Conservation (phyloP, 1,140 invertebrate species). For the Phocides pigmalion region DNA sequence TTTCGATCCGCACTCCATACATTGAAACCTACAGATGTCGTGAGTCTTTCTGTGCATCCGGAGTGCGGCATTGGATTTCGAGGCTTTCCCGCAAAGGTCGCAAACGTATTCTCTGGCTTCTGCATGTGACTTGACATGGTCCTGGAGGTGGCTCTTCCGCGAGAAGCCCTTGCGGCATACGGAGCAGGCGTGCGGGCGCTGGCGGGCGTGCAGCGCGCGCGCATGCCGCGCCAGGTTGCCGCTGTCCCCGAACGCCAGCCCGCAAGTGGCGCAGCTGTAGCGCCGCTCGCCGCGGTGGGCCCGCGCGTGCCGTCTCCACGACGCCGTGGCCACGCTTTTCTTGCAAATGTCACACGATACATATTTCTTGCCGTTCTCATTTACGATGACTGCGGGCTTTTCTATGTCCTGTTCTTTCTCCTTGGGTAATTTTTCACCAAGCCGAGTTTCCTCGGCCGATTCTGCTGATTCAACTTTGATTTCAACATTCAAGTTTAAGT, state of each 20-base stretch:
- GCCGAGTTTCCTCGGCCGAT: background rate
- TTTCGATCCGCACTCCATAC: conserved; percentile 63
- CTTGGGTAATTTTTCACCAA: background rate
- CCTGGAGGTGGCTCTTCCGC: conserved; percentile 70
- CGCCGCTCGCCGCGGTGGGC: conserved; percentile 41
- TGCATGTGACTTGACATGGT: conserved; percentile 80
- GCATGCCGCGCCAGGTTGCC: conserved; percentile 81
- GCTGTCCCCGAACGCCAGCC: conserved; percentile 64
- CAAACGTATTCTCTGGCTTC: conserved; percentile 85
- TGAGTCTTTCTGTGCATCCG: conserved; percentile 59
- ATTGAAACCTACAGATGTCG: conserved; percentile 42
- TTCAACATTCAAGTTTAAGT: conserved; percentile 17
- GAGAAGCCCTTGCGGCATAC: conserved; percentile 81
- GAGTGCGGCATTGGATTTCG: conserved; percentile 55
- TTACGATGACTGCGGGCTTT: conserved; percentile 19
- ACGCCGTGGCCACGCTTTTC: conserved; percentile 71
- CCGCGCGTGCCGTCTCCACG: conserved; percentile 50
- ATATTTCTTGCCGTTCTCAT: conserved; percentile 52
- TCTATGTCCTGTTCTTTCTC: conserved; percentile 13
- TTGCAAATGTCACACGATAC: conserved; percentile 79
- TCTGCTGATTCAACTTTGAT: conserved; percentile 3
- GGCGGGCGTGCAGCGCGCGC: conserved; percentile 74
- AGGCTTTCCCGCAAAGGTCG: conserved; percentile 60
- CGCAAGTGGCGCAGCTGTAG: conserved; percentile 60
- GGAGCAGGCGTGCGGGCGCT: conserved; percentile 79